Base-by-base conservation (phyloP, 2,113 vertebrate genomes). In the Calyptommatus sinebrachiatus region DNA sequence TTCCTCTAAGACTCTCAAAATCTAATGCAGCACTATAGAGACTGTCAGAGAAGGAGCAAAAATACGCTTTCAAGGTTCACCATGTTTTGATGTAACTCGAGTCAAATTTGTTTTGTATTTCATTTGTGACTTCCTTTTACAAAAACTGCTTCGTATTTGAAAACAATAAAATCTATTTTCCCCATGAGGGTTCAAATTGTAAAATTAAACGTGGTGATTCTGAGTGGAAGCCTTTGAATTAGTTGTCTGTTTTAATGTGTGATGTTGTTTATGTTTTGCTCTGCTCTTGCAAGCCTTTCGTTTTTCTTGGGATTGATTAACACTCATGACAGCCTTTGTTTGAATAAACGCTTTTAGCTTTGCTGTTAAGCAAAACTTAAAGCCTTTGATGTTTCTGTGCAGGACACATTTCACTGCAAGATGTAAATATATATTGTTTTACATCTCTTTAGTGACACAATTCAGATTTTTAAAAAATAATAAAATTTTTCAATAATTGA, bases 401-500 rank as follows among this genome's bases (percentile, higher is more conserved):
- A 93, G 81, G 68, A 87, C 62, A 80, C 83, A 86, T 86, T 78
- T 87, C 60, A 73, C 57, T 88, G 71, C 76, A 86, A 93, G 88
- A 87, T 92, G 85, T 74, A 93, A 93, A 93, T 81, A 90, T 81
- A 71, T 78, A 86, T 86, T 94, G 91, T 90, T 92, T 93, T 88
- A 82, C 85, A 62, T 92, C 86, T 94, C 67, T 31, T 65, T 82
- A 93, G 88, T 84, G 86, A 86, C 90, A 94, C 84, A 90, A 94
- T 85, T 92, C 91, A 93, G 82, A 69, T 79, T 84, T 91, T 86
- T 86, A 76, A 76, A 50, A 71, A 91, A 91, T 88, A 62, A 81
- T 90, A 96, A 96, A 96, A 91, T 29, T 73, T 70, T 90, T 90
- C 85, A 86, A 92, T 94, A 89, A 95, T 91, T 91, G 91, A 95